Evolutionary conservation across 2,113 vertebrate species (phyloP).

Genomic region (Amia ocellicauda): DNA sequence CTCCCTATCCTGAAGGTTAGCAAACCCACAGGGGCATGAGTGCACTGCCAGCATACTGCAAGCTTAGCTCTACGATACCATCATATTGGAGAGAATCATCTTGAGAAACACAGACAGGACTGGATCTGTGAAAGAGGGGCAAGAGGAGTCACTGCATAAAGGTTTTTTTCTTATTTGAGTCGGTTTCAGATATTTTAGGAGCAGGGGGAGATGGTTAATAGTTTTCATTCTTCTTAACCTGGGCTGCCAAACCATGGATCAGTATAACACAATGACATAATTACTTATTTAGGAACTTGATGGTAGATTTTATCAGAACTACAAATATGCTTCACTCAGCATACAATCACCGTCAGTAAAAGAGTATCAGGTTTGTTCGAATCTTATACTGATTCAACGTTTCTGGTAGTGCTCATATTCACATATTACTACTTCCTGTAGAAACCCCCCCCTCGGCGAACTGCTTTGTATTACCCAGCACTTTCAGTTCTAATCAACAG

Average conservation of each 20-base stretch:
- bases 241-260: background rate
- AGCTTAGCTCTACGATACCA: too few species aligned
- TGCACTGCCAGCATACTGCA: too few species aligned
- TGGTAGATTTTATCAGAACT: background rate
- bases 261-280: too few species aligned
- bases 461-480: background rate
- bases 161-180: too few species aligned
- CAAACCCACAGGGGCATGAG: background rate
- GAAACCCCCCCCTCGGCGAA: background rate
- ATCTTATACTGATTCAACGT: background rate
- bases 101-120: too few species aligned
- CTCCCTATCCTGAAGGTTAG: conserved; percentile 7
- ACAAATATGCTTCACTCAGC: background rate
- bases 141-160: too few species aligned
- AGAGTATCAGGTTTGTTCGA: background rate
- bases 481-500: background rate
- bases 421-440: background rate
- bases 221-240: background rate
- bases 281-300: background rate
- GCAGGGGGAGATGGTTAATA: too few species aligned
- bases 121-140: too few species aligned
- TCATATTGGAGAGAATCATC: too few species aligned
- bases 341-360: background rate
- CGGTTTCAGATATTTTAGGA: too few species aligned
- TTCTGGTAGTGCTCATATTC: background rate